Evolutionary conservation across 1,140 invertebrate species (phyloP).

Genomic region (Macrobrachium nipponense): DNA sequence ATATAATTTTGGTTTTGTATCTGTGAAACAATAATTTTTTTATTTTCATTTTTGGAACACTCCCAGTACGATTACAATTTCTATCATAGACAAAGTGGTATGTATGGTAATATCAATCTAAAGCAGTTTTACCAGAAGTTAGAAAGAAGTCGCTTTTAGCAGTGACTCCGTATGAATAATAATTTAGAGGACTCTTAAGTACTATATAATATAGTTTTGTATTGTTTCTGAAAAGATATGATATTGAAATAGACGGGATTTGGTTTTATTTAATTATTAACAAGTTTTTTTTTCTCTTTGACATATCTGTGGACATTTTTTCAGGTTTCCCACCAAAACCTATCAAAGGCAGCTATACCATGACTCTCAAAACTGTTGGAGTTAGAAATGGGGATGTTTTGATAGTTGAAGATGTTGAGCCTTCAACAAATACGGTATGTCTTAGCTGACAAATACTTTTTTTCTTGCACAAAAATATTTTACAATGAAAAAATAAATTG

Average conservation of each 20-base stretch:
- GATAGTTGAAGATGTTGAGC: slow-evolving; percentile 47
- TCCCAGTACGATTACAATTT: background rate
- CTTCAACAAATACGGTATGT: slow-evolving; percentile 28
- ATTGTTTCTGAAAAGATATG: background rate
- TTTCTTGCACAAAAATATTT: background rate
- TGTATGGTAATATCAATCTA: too few species aligned
- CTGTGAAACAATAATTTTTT: background rate
- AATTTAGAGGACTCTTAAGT: too few species aligned
- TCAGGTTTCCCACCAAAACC: slow-evolving; percentile 45
- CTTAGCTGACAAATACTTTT: background rate
- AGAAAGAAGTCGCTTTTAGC: too few species aligned
- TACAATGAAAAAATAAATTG: background rate
- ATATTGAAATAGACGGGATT: background rate
- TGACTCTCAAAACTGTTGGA: slow-evolving; percentile 28
- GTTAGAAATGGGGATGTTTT: slow-evolving; percentile 38
- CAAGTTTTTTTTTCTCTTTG: background rate
- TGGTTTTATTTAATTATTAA: too few species aligned
- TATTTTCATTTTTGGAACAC: too few species aligned
- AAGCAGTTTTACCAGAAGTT: too few species aligned
- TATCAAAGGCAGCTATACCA: slow-evolving; percentile 24
- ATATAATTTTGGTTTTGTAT: background rate
- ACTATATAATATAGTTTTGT: background rate
- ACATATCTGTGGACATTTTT: background rate
- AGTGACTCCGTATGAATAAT: too few species aligned
- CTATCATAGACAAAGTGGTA: background rate